Base-by-base conservation (phyloP, 2,113 vertebrate species). In the Scartelaos histophorus region DNA sequence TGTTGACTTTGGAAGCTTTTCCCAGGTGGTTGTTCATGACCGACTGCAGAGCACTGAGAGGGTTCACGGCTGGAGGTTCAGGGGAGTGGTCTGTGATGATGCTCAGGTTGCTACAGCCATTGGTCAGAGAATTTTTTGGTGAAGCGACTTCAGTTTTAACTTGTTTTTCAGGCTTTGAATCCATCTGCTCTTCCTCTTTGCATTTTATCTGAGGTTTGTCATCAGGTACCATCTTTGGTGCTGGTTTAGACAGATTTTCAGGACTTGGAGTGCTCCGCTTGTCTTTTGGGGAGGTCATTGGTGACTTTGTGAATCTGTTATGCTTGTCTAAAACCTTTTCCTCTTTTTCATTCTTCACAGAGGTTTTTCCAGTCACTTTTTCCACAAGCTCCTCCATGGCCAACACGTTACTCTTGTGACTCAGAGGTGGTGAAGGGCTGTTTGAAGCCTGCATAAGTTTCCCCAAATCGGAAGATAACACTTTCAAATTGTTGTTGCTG, bases 11-110 rank as follows among this genome's bases (percentile, higher is more conserved):
- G 72, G 97, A 93, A 71, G 97, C 97, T 85, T 99, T 99, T 35
- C 97, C 98, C 84, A 99, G 90, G 87, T 99, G 98, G 56, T 95
- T 96, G 89, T 99, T 99, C 97, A 99, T 98, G 91, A 99, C 97
- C 74, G 97, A 98, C 92, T 99, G 98, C 90, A 99, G 91, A 70
- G 98, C 97, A 0, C 98, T 98, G 71, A 99, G 89, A 5, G 97
- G 98, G 85, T 95, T 99, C 83, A 99, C 94, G 85, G 98, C 95
- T 73, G 97, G 95, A 74, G 95, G 95, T 85, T 99, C 98, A 4
- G 96, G 93, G 0, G 95, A 95, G 90, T 99, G 97, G 84, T 99
- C 97, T 0, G 96, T 98, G 89, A 99, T 98, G 83, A 99, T 96
- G 67, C 95, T 95, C 87, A 98, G 92, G 89, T 90, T 96, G 88